These are phyloP conservation scores for Pagrus major DNA, from an alignment of 2,113 vertebrate genomes.

Conservation along the genomic window DNA sequence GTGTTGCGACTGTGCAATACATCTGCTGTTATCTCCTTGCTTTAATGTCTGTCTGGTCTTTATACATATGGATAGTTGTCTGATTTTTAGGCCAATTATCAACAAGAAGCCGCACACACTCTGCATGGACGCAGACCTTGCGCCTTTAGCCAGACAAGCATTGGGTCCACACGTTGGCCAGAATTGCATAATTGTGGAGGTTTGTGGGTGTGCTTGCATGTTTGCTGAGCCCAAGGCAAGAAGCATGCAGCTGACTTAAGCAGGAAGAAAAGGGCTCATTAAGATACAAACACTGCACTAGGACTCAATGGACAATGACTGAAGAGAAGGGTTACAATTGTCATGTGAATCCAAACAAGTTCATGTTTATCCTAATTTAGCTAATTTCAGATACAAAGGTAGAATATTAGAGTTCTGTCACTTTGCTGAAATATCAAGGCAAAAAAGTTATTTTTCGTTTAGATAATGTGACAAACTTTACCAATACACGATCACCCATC, in stretches of 20 bases:
- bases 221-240: background rate
- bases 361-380: background rate
- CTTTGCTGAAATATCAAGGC: constrained; percentile 13
- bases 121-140: background rate
- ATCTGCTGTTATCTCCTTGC: background rate
- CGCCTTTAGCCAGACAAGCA: background rate
- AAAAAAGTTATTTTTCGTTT: background rate
- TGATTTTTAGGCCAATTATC: background rate
- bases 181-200: background rate
- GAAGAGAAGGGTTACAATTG: background rate
- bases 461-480: constrained; percentile 75
- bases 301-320: background rate
- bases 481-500: constrained; percentile 95
- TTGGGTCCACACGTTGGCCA: background rate
- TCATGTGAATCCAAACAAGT: background rate
- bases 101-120: background rate
- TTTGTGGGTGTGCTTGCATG: too few species aligned
- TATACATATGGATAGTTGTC: too few species aligned
- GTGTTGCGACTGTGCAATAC: background rate
- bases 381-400: background rate
- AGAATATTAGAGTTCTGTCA: constrained; percentile 11
- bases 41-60: background rate
- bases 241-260: background rate
- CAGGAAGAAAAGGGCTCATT: constrained; percentile 41
- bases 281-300: constrained; percentile 3